A percentile compares a stretch with the other conserved stretches of the same genome.
Evolutionary conservation across 35 echinoderm and acorn worm genomes (phyloP).

Genomic region (Acanthaster planci): DNA sequence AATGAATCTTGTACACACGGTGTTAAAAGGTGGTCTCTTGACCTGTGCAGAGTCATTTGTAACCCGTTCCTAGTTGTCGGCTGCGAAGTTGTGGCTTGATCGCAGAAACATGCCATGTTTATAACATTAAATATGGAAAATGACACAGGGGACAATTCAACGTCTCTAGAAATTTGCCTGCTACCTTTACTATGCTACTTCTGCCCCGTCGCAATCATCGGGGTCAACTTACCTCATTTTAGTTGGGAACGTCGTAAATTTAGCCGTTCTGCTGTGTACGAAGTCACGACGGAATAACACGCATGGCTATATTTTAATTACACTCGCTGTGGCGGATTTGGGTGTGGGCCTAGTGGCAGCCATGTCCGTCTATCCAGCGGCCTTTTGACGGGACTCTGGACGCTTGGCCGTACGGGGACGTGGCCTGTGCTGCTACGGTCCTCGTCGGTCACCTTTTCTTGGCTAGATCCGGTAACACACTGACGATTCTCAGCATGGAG

Average conservation of each 20-base stretch:
- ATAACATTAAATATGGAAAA: not conserved
- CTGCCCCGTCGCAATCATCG: not conserved
- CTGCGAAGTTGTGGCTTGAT: too few relatives aligned
- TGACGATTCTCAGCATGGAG: not conserved
- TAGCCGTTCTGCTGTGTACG: not conserved
- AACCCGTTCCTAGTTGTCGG: too few relatives aligned
- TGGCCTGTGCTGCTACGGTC: not conserved
- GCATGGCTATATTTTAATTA: not conserved
- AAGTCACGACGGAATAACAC: not conserved
- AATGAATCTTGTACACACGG: too few relatives aligned
- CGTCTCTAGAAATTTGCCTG: not conserved
- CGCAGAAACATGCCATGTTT: too few relatives aligned
- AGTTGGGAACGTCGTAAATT: not conserved
- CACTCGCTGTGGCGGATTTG: not conserved
- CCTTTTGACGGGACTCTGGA: not conserved
- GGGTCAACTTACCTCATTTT: not conserved
- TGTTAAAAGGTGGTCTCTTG: too few relatives aligned
- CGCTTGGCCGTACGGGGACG: not conserved
- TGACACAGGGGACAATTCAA: not conserved
- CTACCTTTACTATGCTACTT: not conserved
- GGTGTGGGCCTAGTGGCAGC: not conserved
- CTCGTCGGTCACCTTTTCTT: not conserved
- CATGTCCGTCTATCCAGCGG: not conserved
- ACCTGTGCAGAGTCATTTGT: too few relatives aligned
- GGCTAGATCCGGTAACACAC: not conserved